A percentile compares a stretch with the other conserved stretches of the same genome.
phyloP scores from a whole-genome alignment of 2,888 invertebrate species.

The Eupithecia tripunctaria region DNA sequence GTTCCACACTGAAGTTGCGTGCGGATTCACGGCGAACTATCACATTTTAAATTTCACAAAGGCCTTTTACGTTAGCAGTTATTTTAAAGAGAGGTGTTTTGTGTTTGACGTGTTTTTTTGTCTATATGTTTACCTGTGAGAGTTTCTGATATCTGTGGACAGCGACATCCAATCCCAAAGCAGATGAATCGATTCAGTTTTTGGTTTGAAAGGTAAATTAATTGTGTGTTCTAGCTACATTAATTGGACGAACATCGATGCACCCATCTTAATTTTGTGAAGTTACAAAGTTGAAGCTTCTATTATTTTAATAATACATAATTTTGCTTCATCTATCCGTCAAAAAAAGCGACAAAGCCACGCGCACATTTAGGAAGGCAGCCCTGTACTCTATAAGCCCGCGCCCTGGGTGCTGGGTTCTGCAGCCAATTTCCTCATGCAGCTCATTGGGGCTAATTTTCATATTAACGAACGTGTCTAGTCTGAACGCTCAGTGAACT shows the following conservation, averaged over 20 bases:
- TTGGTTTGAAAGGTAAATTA: neutral
- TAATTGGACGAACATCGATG: too few species aligned
- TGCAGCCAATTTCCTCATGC: slow-evolving; percentile 42
- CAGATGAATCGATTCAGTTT: neutral
- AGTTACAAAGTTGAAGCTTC: too few species aligned
- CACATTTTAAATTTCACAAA: too few species aligned
- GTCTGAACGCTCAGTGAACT: slow-evolving; percentile 38
- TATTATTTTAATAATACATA: too few species aligned
- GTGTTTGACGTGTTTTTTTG: neutral
- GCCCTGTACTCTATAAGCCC: slow-evolving; percentile 22
- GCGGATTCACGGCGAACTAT: too few species aligned
- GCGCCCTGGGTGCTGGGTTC: slow-evolving; percentile 22
- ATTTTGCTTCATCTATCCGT: neutral
- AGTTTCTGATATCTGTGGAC: too few species aligned
- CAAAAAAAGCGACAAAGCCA: neutral
- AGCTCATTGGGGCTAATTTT: slow-evolving; percentile 59
- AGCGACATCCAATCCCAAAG: neutral
- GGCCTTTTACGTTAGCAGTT: neutral
- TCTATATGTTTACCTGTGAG: neutral
- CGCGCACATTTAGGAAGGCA: neutral
- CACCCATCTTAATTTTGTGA: neutral
- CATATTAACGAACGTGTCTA: slow-evolving; percentile 59
- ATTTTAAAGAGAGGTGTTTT: neutral
- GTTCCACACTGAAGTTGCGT: neutral
- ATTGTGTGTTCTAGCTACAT: neutral